Evolutionary conservation across 92 coral and sea anemone genomes (phyloP), one percentile per base, ranked within the genome.

Genomic region (Epizoanthus ramosus): DNA sequence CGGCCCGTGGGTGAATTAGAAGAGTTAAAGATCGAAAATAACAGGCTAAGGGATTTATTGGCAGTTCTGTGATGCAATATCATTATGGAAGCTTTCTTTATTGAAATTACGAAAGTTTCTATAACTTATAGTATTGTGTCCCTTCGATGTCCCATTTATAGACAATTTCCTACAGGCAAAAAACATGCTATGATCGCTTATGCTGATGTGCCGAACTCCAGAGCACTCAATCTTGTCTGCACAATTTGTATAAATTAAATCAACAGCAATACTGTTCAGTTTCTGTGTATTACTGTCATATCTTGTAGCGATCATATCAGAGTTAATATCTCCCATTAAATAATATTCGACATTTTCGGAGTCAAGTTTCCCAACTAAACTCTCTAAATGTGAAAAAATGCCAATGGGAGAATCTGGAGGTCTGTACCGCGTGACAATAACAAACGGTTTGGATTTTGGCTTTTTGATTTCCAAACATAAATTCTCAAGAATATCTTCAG

Each of bases 221-320:
- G 87, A 85, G 73, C 91, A 79, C 72, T 58, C 85, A 61, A 88
- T 81, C 53, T 79, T 88, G 68, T 88, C 88, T 3, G 85, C 81
- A 71, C 84, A 74, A 39, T 83, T 88, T 5, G 88, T 88, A 63
- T 75, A 68, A 58, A 83, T 84, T 33, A 83, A 63, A 88, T 88
- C 88, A 57, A 84, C 87, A 71, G 86, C 37, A 69, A 73, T 87
- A 83, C 84, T 83, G 28, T 41, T 76, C 59, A 87, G 64, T 83
- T 83, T 83, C 52, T 68, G 74, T 5, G 88, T 83, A 33, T 83
- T 58, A 41, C 64, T 76, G 85, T 88, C 88, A 76, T 47, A 60
- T 74, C 68, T 21, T 35, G 88, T 31, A 76, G 76, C 66, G 67
- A 68, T 57, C 60, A 86, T 13, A 63, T 90, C 56, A 54, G 90